Base-by-base conservation (phyloP, 2,113 vertebrate genomes). In the Ciconia boyciana region DNA sequence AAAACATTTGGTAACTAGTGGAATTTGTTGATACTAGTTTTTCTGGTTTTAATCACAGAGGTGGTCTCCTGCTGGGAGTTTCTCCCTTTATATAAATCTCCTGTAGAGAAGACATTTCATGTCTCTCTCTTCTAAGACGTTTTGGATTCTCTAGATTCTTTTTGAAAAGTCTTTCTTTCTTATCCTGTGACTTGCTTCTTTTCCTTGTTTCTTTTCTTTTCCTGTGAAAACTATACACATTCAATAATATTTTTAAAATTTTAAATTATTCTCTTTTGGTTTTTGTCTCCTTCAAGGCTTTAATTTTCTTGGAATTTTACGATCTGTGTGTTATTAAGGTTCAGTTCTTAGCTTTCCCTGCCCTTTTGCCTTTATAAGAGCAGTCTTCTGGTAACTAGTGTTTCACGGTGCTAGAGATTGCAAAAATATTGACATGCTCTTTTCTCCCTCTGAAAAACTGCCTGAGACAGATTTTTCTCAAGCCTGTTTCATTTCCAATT, bases 11-110 rank as follows among this genome's bases (percentile, higher is more conserved):
- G 78, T 93, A 93, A 94, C 83, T 78, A 29, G 71, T 44, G 84
- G 93, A 93, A 93, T 96, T 93, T 96, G 89, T 89, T 96, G 95
- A 97, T 95, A 87, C n/a, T 62, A n/a, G 58, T 88, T 95, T 94
- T 94, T 95, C 89, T 93, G 91, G 4, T 95, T 96, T 91, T 93
- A 96, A 97, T 91, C 94, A 94, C 43, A 87, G 95, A 91, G 91
- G 95, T 97, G 91, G 89, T 90, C 93, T 95, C 95, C 87, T 90
- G 82, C 89, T 95, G 95, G 93, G 91, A 93, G 64, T 93, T 94
- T 93, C 87, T 82, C 68, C 81, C 16, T 14, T 94, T 81, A 66
- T 26, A 94, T 94, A 94, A 96, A 91, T 96, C 84, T 87, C 89
- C 60, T 52, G 41, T 52, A 81, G 89, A 80, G 71, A 82, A 95